Percentiles rank a stretch among this genome's conserved stretches.
Evolutionary conservation across 2,888 invertebrate genomes (phyloP).

Genomic region (Copidosoma aretas): DNA sequence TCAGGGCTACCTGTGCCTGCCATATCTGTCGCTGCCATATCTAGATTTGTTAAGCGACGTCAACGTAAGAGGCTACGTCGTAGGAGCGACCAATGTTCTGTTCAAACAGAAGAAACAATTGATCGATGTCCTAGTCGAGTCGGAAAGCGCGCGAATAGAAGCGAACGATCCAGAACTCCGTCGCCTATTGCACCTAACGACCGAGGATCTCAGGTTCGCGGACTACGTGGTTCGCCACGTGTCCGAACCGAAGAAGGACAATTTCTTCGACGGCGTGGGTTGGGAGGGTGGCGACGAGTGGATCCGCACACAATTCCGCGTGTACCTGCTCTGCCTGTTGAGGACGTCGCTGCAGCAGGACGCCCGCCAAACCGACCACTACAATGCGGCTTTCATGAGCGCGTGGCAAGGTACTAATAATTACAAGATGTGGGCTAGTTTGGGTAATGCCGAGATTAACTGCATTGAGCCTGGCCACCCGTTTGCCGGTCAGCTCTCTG

Average conservation of each 20-base stretch:
- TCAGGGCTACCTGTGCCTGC: slow-evolving; percentile 90
- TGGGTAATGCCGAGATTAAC: slow-evolving; percentile 59
- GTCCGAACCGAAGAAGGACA: slow-evolving; percentile 70
- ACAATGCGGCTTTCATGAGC: slow-evolving; percentile 81
- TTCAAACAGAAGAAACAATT: slow-evolving; percentile 94
- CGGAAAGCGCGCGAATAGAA: slow-evolving; percentile 86
- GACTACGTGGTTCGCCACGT: slow-evolving; percentile 86
- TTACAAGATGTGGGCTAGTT: slow-evolving; percentile 82
- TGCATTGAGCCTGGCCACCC: slow-evolving; percentile 80
- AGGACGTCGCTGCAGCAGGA: slow-evolving; percentile 80
- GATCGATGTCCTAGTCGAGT: slow-evolving; percentile 90
- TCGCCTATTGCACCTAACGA: slow-evolving; percentile 85
- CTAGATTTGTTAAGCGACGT: slow-evolving; percentile 89
- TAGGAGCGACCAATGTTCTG: slow-evolving; percentile 98
- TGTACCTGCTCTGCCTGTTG: slow-evolving; percentile 81
- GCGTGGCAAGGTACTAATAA: slow-evolving; percentile 90
- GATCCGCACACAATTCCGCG: slow-evolving; percentile 93
- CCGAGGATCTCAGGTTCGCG: slow-evolving; percentile 94
- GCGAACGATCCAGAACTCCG: slow-evolving; percentile 79
- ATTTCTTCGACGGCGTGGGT: slow-evolving; percentile 75
- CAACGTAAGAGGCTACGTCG: slow-evolving; percentile 84
- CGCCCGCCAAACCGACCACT: slow-evolving; percentile 84
- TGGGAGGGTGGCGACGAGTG: slow-evolving; percentile 97
- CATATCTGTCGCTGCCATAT: slow-evolving; percentile 93
- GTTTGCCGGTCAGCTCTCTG: slow-evolving; percentile 91